Evolutionary conservation across 2,113 vertebrate species (phyloP).

Genomic region (Brachionichthys hirsutus): DNA sequence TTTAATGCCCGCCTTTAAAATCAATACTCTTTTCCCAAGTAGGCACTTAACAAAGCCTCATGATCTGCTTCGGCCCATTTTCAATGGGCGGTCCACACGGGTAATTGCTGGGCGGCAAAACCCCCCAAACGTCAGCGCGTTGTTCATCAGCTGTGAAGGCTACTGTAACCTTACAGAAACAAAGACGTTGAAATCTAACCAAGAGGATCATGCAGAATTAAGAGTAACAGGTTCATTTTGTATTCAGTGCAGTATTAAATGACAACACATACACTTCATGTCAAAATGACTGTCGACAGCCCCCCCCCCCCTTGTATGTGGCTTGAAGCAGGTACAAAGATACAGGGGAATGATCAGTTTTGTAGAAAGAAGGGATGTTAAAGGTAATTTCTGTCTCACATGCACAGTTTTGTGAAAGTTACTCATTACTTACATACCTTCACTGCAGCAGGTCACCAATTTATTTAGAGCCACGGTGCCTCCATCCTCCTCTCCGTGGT

Average conservation of each 20-base stretch:
- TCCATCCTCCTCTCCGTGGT: neutral
- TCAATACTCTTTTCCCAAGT: slow-evolving; percentile 30
- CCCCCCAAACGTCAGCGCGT: slow-evolving; percentile 9
- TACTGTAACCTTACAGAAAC: neutral
- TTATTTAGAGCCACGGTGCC: slow-evolving; percentile 9
- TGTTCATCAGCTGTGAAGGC: slow-evolving; percentile 6
- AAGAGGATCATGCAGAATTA: neutral
- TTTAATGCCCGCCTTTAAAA: slow-evolving; percentile 23
- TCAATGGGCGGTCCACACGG: slow-evolving; percentile 14
- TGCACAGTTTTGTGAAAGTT: neutral
- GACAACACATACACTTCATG: too few relatives aligned
- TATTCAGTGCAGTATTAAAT: too few relatives aligned
- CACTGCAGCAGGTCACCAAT: neutral
- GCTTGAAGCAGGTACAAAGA: too few relatives aligned
- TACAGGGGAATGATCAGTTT: too few relatives aligned
- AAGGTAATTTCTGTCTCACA: neutral
- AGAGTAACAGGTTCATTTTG: neutral
- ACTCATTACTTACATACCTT: too few relatives aligned
- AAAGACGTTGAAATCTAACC: neutral
- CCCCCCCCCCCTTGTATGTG: too few relatives aligned
- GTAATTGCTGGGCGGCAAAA: neutral
- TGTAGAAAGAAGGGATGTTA: slow-evolving; percentile 3
- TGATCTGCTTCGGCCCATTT: slow-evolving; percentile 17
- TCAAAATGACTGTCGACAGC: too few relatives aligned
- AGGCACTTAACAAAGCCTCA: slow-evolving; percentile 10